These are phyloP conservation scores for Spinibarbus caldwelli DNA, from an alignment of 2,797 vertebrate species.

Conservation along the genomic window DNA sequence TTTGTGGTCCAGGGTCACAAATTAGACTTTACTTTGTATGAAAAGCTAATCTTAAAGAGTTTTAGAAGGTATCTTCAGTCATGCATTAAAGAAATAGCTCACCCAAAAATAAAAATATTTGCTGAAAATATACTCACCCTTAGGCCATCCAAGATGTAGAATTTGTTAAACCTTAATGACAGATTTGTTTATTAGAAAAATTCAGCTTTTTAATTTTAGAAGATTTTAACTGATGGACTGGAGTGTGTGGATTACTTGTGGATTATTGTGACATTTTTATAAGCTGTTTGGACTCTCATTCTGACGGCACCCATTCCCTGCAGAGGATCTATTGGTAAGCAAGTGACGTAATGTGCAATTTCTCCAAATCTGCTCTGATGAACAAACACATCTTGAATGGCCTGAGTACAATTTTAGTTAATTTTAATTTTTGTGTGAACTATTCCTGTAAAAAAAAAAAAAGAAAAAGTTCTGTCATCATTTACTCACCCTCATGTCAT, in stretches of 20 bases:
- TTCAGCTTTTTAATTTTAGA: neutral
- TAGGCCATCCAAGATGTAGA: neutral
- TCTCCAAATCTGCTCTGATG: neutral
- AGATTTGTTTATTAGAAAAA: neutral
- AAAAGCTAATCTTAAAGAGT: no score
- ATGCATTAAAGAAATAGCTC: neutral
- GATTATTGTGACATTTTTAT: neutral
- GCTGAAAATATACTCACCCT: neutral
- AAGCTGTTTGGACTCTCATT: neutral
- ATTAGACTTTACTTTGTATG: constrained; percentile 29
- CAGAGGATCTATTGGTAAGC: neutral
- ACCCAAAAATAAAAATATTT: neutral
- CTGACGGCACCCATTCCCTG: neutral
- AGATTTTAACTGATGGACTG: neutral
- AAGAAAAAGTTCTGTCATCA: neutral
- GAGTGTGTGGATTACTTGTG: no score
- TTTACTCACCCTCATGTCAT: neutral
- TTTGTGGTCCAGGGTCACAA: no score
- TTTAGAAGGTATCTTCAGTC: constrained; percentile 13
- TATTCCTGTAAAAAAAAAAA: neutral
- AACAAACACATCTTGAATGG: neutral
- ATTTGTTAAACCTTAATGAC: neutral
- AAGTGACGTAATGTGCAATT: neutral
- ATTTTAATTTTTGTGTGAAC: neutral
- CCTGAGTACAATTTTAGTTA: neutral